Percentiles rank a stretch among this genome's conserved stretches.
These are phyloP conservation scores for Zeus faber DNA, from an alignment of 2,113 vertebrate genomes.

Conservation along the genomic window DNA sequence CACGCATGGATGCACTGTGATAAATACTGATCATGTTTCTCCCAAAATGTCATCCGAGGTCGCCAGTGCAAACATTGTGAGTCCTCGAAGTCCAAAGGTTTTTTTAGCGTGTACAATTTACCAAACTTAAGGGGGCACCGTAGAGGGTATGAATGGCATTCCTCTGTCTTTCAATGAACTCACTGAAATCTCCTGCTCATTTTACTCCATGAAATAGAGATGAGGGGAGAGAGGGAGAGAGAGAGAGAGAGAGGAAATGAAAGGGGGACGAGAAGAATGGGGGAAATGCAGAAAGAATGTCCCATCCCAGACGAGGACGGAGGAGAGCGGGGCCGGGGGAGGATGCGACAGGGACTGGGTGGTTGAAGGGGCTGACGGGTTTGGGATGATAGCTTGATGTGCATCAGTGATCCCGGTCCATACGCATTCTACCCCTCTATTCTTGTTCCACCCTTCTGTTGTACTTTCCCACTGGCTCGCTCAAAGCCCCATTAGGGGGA, in stretches of 20 bases:
- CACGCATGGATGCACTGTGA: background rate
- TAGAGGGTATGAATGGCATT: slow-evolving; percentile 39
- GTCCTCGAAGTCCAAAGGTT: background rate
- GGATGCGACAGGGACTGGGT: slow-evolving; percentile 7
- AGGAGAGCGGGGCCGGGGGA: slow-evolving; percentile 13
- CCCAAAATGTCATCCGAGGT: background rate
- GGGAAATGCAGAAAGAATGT: slow-evolving; percentile 20
- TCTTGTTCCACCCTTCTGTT: slow-evolving; percentile 37
- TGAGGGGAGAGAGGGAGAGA: slow-evolving; percentile 26
- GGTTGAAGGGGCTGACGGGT: slow-evolving; percentile 34
- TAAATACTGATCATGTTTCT: background rate
- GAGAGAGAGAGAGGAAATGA: slow-evolving; percentile 47
- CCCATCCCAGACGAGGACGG: slow-evolving; percentile 21
- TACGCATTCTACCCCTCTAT: slow-evolving; percentile 30
- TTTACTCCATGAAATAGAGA: slow-evolving; percentile 23
- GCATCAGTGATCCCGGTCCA: slow-evolving; percentile 48
- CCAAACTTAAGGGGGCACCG: slow-evolving; percentile 5
- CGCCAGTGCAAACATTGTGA: background rate
- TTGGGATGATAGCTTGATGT: slow-evolving; percentile 42
- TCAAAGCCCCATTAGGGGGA: slow-evolving; percentile 53
- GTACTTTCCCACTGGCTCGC: slow-evolving; percentile 47
- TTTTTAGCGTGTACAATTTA: background rate
- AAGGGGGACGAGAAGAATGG: background rate
- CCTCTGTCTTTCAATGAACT: slow-evolving; percentile 25
- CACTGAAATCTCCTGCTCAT: slow-evolving; percentile 22